These are phyloP conservation scores for Agriotes lineatus DNA, from an alignment of 2,888 invertebrate species.

Conservation along the genomic window DNA sequence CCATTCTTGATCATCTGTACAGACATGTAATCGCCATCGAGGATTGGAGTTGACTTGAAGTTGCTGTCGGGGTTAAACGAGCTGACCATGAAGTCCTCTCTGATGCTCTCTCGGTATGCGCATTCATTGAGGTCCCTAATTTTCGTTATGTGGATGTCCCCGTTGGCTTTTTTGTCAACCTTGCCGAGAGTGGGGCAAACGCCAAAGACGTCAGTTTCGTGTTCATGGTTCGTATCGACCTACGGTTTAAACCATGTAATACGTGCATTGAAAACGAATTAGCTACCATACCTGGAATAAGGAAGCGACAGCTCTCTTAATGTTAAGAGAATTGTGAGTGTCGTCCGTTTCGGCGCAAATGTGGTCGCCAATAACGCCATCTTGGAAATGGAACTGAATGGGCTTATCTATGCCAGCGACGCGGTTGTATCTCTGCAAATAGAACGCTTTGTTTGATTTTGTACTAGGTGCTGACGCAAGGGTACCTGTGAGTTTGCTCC, in stretches of 20 bases:
- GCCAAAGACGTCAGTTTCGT: conserved; percentile 82
- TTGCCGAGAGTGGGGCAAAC: conserved; percentile 77
- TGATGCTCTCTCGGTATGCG: conserved; percentile 77
- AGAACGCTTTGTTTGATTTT: too few species aligned
- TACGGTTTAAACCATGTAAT: conserved; percentile 1
- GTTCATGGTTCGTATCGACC: conserved; percentile 48
- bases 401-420: conserved; percentile 77
- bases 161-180: conserved; percentile 70
- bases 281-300: conserved; percentile 78
- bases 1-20: conserved; percentile 77
- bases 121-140: conserved; percentile 79
- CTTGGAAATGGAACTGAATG: conserved; percentile 81
- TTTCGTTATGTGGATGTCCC: conserved; percentile 72
- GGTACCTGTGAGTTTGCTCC: conserved; percentile 76
- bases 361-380: conserved; percentile 81
- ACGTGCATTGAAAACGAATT: too few species aligned
- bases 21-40: conserved; percentile 74
- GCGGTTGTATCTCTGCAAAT: conserved; percentile 63
- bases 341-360: conserved; percentile 83
- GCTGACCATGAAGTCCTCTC: conserved; percentile 71
- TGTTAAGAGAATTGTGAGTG: conserved; percentile 83
- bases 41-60: conserved; percentile 64
- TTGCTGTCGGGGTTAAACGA: conserved; percentile 66
- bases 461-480: too few species aligned
- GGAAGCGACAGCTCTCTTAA: conserved; percentile 91